Percentiles rank a stretch among this genome's conserved stretches.
These are phyloP conservation scores for Pseudanteris insignis DNA, from an alignment of 2,888 invertebrate genomes.

Conservation along the genomic window DNA sequence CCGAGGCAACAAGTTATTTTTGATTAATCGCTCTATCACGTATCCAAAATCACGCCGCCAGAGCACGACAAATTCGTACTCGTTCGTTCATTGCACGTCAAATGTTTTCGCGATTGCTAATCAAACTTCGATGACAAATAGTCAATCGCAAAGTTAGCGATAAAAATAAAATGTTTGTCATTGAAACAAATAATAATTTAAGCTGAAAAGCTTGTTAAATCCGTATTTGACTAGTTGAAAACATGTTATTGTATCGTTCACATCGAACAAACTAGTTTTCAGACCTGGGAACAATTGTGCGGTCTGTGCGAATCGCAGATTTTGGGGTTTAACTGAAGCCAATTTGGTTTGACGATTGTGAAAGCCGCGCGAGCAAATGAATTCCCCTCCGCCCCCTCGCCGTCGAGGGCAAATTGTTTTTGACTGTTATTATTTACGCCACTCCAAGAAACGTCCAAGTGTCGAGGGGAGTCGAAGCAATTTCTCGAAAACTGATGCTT, in stretches of 20 bases:
- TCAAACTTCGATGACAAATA: too few species aligned
- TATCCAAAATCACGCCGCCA: too few species aligned
- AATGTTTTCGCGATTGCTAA: too few species aligned
- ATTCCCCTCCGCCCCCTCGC: constrained; percentile 23
- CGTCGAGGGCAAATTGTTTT: constrained; percentile 43
- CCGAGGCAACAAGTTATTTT: constrained; percentile 44
- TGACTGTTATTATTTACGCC: constrained; percentile 42
- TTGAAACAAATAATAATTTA: too few species aligned
- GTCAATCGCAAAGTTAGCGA: too few species aligned
- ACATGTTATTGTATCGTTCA: too few species aligned
- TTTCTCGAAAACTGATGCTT: constrained; percentile 49
- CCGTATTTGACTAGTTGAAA: too few species aligned
- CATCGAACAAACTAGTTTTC: too few species aligned
- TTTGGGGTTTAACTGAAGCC: constrained; percentile 34
- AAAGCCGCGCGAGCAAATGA: constrained; percentile 35
- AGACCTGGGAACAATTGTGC: background rate
- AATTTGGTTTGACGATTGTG: constrained; percentile 35
- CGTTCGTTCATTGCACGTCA: too few species aligned
- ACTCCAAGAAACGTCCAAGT: constrained; percentile 28
- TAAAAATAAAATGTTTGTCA: too few species aligned
- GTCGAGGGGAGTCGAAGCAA: constrained; percentile 43
- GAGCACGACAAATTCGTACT: background rate
- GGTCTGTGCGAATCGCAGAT: constrained; percentile 42
- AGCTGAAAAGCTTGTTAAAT: too few species aligned
- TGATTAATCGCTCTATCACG: constrained; percentile 42